phyloP scores from a whole-genome alignment of 2,113 vertebrate genomes.

The Onychostoma macrolepis region DNA sequence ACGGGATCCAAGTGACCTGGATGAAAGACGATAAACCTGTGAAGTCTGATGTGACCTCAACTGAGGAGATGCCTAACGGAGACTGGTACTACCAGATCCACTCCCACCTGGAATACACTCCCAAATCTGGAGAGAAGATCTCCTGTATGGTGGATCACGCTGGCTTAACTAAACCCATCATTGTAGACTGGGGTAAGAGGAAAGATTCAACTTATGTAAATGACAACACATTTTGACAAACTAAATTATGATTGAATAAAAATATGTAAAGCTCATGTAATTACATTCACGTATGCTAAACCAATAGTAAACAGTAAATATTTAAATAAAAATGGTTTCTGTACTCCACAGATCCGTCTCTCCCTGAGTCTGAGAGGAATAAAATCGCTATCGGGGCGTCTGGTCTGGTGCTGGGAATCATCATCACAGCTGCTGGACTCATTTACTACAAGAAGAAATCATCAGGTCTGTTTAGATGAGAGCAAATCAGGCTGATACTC shows the following conservation, averaged over 20 bases:
- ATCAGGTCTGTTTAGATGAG: not conserved
- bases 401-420: constrained; percentile 63
- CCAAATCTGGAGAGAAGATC: constrained; percentile 61
- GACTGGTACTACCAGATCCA: constrained; percentile 68
- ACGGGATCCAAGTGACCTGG: constrained; percentile 49
- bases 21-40: constrained; percentile 56
- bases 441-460: constrained; percentile 61
- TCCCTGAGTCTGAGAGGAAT: constrained; percentile 35
- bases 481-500: not conserved
- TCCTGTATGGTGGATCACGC: not conserved
- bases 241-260: not conserved
- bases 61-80: constrained; percentile 57
- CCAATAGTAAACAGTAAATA: not conserved
- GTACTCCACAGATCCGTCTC: constrained; percentile 7
- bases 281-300: not conserved
- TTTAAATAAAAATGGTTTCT: not conserved
- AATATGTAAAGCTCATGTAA: not conserved
- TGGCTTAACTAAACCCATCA: constrained; percentile 45
- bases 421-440: constrained; percentile 53
- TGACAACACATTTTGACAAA: not conserved
- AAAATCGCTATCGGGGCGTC: constrained; percentile 58
- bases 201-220: not conserved
- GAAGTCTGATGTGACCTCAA: constrained; percentile 46
- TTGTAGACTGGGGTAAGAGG: constrained; percentile 54
- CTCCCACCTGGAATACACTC: constrained; percentile 61